Conservation (phyloP, 92 coral and sea anemone genomes). For the Parazoanthus swiftii region DNA sequence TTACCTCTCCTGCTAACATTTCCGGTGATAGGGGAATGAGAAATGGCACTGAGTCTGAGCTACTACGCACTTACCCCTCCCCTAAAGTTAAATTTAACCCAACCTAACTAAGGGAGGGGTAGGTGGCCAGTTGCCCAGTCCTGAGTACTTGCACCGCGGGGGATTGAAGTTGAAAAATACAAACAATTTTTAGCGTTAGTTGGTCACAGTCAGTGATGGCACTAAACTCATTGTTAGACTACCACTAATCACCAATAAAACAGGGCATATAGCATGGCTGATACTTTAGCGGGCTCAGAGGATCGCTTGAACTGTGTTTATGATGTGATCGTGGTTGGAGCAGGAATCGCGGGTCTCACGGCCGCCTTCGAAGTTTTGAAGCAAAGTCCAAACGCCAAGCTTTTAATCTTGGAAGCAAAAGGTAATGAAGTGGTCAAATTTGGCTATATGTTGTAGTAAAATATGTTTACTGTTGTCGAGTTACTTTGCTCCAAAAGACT, state of each 20-base stretch:
- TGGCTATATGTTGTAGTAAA: neutral
- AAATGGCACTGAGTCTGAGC: too few relatives aligned
- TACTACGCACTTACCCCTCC: too few relatives aligned
- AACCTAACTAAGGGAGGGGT: too few relatives aligned
- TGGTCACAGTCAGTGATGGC: neutral
- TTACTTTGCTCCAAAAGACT: neutral
- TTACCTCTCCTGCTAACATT: neutral
- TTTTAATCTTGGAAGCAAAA: conserved; percentile 87
- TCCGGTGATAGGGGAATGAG: neutral
- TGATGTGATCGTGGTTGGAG: conserved; percentile 88
- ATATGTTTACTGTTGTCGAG: neutral
- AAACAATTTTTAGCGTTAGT: neutral
- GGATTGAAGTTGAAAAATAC: too few relatives aligned
- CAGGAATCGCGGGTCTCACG: conserved; percentile 90
- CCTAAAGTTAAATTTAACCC: too few relatives aligned
- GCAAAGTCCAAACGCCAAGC: conserved; percentile 53
- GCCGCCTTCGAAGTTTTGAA: conserved; percentile 83
- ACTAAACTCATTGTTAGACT: neutral
- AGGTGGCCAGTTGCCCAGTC: too few relatives aligned
- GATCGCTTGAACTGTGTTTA: conserved; percentile 1
- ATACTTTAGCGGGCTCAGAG: neutral
- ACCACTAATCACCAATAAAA: neutral
- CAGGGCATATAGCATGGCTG: conserved; percentile 4
- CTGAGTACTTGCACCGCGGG: too few relatives aligned
- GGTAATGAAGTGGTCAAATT: conserved; percentile 49